Conservation (phyloP, 2,113 vertebrate species). For the Tachysurus vachellii region DNA sequence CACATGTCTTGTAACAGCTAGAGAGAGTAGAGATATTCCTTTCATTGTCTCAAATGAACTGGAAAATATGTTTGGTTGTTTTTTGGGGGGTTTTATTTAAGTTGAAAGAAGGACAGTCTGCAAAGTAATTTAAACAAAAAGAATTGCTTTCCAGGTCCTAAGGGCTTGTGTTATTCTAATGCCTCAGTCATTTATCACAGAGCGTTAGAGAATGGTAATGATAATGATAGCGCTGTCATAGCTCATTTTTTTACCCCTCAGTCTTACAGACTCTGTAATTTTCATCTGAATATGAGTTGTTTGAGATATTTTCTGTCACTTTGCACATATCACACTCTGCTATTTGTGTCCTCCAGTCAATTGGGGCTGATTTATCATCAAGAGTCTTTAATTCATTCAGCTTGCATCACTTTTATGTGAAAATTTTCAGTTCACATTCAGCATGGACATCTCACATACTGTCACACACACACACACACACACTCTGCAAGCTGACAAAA, state of each 20-base stretch:
- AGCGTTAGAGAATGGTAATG: neutral
- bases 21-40: neutral
- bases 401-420: conserved; percentile 27
- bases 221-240: neutral
- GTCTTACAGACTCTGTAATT: neutral
- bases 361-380: neutral
- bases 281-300: neutral
- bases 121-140: conserved; percentile 7
- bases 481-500: conserved; percentile 28
- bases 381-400: conserved; percentile 10
- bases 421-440: neutral
- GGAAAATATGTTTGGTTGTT: neutral
- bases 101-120: neutral
- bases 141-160: neutral
- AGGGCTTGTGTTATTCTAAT: neutral
- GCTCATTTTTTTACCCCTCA: neutral
- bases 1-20: neutral
- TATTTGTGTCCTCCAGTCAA: neutral
- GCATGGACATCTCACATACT: conserved; percentile 14
- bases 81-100: neutral
- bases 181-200: conserved; percentile 5
- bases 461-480: conserved; percentile 28
- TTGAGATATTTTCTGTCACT: neutral
- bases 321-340: neutral
- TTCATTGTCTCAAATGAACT: conserved; percentile 12